These are phyloP conservation scores for Zootermopsis nevadensis DNA, from an alignment of 2,888 invertebrate genomes.

Conservation along the genomic window DNA sequence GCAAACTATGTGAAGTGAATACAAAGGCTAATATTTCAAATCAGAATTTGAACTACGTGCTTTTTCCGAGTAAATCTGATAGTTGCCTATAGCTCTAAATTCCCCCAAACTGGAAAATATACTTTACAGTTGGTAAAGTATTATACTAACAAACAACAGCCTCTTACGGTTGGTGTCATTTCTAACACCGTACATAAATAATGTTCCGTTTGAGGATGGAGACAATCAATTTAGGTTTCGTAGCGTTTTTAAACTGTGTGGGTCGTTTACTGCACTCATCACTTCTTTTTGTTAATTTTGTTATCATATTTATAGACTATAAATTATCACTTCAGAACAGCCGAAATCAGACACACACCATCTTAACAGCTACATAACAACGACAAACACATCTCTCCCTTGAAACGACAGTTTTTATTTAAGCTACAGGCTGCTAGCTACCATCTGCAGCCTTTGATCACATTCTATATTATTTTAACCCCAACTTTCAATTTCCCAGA, in stretches of 20 bases:
- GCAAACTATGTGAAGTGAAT: too few relatives aligned
- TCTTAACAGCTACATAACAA: conserved; percentile 6
- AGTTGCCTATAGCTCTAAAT: too few relatives aligned
- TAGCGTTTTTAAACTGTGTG: neutral
- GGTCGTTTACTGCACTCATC: neutral
- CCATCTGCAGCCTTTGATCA: neutral
- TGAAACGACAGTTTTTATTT: too few relatives aligned
- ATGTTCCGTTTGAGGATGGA: neutral
- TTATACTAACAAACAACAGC: too few relatives aligned
- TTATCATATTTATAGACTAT: neutral
- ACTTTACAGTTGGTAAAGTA: too few relatives aligned
- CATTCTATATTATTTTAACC: neutral
- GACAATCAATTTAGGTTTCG: conserved; percentile 7
- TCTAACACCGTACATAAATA: neutral
- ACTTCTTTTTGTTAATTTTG: neutral
- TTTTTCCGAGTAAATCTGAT: too few relatives aligned
- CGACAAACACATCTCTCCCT: neutral
- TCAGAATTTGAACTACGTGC: too few relatives aligned
- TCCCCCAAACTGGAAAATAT: too few relatives aligned
- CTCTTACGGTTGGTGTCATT: too few relatives aligned
- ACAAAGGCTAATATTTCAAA: too few relatives aligned
- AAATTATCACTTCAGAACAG: neutral
- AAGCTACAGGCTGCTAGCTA: neutral
- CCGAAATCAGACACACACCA: neutral
- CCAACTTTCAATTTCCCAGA: conserved; percentile 8